phyloP scores from a whole-genome alignment of 2,797 vertebrate genomes.

The Anguilla anguilla region DNA sequence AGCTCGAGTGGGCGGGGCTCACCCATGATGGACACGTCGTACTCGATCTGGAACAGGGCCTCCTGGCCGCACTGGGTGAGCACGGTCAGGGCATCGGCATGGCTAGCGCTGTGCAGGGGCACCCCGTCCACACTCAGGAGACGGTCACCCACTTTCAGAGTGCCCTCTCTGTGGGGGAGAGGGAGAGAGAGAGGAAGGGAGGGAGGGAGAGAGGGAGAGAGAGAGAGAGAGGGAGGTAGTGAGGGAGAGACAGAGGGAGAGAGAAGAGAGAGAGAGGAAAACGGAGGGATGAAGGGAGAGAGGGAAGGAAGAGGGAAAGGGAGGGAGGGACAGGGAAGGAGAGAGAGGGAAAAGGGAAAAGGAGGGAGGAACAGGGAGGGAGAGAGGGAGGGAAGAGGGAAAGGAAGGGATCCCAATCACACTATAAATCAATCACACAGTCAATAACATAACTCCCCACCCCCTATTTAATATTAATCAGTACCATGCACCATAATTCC shows the following conservation, averaged over 20 bases:
- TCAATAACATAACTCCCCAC: not conserved
- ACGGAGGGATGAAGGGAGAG: too few relatives aligned
- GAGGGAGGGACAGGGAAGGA: not conserved
- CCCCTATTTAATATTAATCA: not conserved
- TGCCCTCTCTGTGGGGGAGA: constrained; percentile 81
- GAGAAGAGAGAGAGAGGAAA: not conserved
- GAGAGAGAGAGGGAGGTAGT: not conserved
- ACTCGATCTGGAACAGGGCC: constrained; percentile 92
- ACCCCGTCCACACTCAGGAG: constrained; percentile 89
- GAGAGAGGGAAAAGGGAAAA: constrained; percentile 3
- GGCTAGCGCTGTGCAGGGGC: constrained; percentile 84
- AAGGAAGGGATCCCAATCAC: too few relatives aligned
- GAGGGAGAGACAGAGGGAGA: not conserved
- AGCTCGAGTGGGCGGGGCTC: constrained; percentile 43
- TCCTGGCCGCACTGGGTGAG: constrained; percentile 88
- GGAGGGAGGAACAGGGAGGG: not conserved
- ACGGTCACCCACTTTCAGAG: constrained; percentile 86
- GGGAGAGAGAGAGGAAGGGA: not conserved
- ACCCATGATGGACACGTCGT: constrained; percentile 93
- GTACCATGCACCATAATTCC: not conserved
- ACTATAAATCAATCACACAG: not conserved
- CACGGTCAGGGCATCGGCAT: constrained; percentile 81
- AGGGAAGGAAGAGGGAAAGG: not conserved
- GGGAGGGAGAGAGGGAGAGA: not conserved
- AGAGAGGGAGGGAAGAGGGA: too few relatives aligned